Evolutionary conservation across 2,113 vertebrate species (phyloP).

Genomic region (Hepsetus odoe): DNA sequence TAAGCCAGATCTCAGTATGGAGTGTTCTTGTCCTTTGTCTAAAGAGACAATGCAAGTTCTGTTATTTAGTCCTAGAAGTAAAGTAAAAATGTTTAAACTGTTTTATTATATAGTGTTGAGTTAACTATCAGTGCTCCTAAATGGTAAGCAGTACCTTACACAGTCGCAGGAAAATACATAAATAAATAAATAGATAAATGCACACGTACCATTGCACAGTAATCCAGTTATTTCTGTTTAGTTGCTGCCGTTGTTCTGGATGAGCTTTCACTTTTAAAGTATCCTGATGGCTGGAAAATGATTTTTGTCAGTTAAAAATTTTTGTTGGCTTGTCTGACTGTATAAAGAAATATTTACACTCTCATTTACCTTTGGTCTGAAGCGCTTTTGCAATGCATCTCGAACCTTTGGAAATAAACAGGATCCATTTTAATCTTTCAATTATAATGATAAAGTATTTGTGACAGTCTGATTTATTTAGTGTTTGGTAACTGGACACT

Average conservation of each 20-base stretch:
- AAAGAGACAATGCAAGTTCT: background rate
- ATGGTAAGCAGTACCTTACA: background rate
- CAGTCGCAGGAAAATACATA: too few species aligned
- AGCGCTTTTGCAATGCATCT: slow-evolving; percentile 53
- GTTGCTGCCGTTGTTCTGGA: slow-evolving; percentile 22
- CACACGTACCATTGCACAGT: slow-evolving; percentile 28
- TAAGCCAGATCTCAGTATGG: background rate
- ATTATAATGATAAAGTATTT: background rate
- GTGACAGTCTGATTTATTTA: background rate
- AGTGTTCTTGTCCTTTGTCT: background rate
- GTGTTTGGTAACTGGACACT: background rate
- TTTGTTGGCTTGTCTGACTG: background rate
- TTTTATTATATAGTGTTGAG: background rate
- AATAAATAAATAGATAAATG: background rate
- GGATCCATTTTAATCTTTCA: background rate
- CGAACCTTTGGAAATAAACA: slow-evolving; percentile 61
- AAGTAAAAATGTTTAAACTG: background rate
- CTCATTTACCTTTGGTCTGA: slow-evolving; percentile 57
- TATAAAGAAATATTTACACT: background rate
- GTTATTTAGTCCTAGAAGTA: background rate
- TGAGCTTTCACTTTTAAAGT: slow-evolving; percentile 46
- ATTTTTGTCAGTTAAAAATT: background rate
- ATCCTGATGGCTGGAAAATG: slow-evolving; percentile 32
- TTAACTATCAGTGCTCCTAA: background rate
- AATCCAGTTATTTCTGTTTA: slow-evolving; percentile 39